Percentiles rank a stretch among this genome's conserved stretches.
Conservation (phyloP, 2,888 invertebrate species). For the Harpagoxenus sublaevis region DNA sequence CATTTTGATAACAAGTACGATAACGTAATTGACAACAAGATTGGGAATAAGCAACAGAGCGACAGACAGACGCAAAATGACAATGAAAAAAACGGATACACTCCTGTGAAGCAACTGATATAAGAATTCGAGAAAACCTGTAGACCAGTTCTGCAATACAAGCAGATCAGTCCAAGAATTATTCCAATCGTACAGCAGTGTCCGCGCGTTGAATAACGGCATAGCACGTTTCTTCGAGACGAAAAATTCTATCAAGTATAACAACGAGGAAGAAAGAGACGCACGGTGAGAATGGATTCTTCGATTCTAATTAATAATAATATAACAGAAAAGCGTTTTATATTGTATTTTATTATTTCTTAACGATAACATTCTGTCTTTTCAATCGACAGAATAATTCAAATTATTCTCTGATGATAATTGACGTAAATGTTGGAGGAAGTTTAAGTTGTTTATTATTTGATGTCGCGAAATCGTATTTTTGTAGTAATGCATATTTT, state of each 20-base stretch:
- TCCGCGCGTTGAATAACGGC: slow-evolving; percentile 79
- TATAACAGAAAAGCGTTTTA: too few relatives aligned
- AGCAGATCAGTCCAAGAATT: slow-evolving; percentile 85
- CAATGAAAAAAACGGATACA: slow-evolving; percentile 80
- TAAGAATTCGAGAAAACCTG: slow-evolving; percentile 89
- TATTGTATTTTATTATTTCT: slow-evolving; percentile 5
- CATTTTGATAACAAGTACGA: slow-evolving; percentile 81
- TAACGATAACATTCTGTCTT: not conserved
- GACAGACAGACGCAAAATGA: slow-evolving; percentile 22
- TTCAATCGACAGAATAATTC: not conserved
- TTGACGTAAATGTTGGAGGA: not conserved
- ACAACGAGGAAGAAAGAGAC: slow-evolving; percentile 66
- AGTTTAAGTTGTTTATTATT: not conserved
- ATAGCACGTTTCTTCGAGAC: slow-evolving; percentile 83
- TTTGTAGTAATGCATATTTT: not conserved
- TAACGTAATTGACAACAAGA: slow-evolving; percentile 50
- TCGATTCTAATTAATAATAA: not conserved
- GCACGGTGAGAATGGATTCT: slow-evolving; percentile 52
- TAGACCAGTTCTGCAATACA: slow-evolving; percentile 87
- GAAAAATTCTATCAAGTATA: slow-evolving; percentile 72
- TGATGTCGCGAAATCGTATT: not conserved
- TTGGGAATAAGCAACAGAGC: slow-evolving; percentile 50
- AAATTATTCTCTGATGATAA: not conserved
- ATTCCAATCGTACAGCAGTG: slow-evolving; percentile 79
- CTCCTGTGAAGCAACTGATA: slow-evolving; percentile 87